phyloP scores from a whole-genome alignment of 2,113 vertebrate species.

The Oryzias javanicus region DNA sequence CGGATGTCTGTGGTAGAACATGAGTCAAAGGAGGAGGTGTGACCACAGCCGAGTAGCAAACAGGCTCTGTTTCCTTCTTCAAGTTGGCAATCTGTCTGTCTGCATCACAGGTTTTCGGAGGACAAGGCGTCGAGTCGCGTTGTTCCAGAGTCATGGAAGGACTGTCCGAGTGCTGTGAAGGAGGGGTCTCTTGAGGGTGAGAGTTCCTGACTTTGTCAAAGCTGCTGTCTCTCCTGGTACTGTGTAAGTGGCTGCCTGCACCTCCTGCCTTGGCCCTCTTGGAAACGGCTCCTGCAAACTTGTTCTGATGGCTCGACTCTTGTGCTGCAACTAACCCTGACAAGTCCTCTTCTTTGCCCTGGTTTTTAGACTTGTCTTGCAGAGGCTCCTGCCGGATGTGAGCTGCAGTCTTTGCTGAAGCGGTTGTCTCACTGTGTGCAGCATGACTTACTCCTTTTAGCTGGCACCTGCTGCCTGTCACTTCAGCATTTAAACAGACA shows the following conservation, averaged over 20 bases:
- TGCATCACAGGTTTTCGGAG: constrained; percentile 23
- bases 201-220: constrained; percentile 4
- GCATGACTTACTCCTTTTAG: constrained; percentile 57
- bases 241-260: neutral
- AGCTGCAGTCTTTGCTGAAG: constrained; percentile 18
- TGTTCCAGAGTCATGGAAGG: constrained; percentile 32
- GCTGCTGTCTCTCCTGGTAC: constrained; percentile 17
- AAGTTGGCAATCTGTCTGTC: constrained; percentile 26
- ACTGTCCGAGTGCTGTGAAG: constrained; percentile 21
- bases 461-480: constrained; percentile 68
- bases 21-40: constrained; percentile 51
- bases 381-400: neutral
- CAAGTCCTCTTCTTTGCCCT: constrained; percentile 3
- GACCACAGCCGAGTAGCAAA: constrained; percentile 58
- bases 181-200: neutral
- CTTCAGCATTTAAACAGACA: constrained; percentile 47
- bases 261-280: constrained; percentile 34
- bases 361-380: constrained; percentile 10
- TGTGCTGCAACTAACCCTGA: constrained; percentile 4
- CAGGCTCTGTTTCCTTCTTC: constrained; percentile 53
- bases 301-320: constrained; percentile 18
- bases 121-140: constrained; percentile 17
- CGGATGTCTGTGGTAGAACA: constrained; percentile 29
- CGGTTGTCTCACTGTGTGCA: constrained; percentile 42
- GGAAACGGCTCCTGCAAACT: constrained; percentile 46